phyloP scores from a whole-genome alignment of 2,888 invertebrate genomes.

The Leptinotarsa juncta region DNA sequence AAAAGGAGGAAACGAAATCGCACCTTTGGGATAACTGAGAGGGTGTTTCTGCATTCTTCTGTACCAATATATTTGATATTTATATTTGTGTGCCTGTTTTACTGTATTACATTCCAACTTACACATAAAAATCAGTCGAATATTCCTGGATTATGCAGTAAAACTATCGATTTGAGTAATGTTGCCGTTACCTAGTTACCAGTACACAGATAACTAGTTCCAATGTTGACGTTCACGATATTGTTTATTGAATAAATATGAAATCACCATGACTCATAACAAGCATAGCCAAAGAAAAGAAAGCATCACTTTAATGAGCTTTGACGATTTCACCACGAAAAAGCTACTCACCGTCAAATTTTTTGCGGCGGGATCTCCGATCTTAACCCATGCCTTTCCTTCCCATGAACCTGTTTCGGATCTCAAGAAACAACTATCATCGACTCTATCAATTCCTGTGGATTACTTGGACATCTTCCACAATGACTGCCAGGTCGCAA shows the following conservation, averaged over 20 bases:
- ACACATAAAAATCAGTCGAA: too few species aligned
- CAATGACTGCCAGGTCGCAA: slow-evolving; percentile 61
- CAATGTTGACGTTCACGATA: background rate
- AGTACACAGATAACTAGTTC: slow-evolving; percentile 34
- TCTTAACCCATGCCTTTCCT: slow-evolving; percentile 70
- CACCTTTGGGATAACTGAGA: too few species aligned
- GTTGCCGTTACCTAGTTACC: slow-evolving; percentile 39
- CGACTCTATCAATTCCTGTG: slow-evolving; percentile 70
- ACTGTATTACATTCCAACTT: too few species aligned
- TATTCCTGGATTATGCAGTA: too few species aligned
- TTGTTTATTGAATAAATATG: slow-evolving; percentile 13
- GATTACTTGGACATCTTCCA: slow-evolving; percentile 68
- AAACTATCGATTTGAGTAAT: background rate
- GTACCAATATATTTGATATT: too few species aligned
- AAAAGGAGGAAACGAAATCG: too few species aligned
- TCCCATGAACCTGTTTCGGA: slow-evolving; percentile 57
- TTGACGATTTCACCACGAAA: slow-evolving; percentile 22
- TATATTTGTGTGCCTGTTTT: too few species aligned
- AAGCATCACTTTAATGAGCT: slow-evolving; percentile 8
- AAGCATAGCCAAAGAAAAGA: background rate
- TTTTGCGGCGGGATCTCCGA: slow-evolving; percentile 53
- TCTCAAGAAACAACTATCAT: slow-evolving; percentile 72
- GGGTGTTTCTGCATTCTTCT: too few species aligned
- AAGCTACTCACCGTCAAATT: slow-evolving; percentile 58
- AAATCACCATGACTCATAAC: slow-evolving; percentile 20